A percentile compares a stretch with the other conserved stretches of the same genome.
These are phyloP conservation scores for Troides oblongomaculatus DNA, from an alignment of 2,888 invertebrate species.

Conservation along the genomic window DNA sequence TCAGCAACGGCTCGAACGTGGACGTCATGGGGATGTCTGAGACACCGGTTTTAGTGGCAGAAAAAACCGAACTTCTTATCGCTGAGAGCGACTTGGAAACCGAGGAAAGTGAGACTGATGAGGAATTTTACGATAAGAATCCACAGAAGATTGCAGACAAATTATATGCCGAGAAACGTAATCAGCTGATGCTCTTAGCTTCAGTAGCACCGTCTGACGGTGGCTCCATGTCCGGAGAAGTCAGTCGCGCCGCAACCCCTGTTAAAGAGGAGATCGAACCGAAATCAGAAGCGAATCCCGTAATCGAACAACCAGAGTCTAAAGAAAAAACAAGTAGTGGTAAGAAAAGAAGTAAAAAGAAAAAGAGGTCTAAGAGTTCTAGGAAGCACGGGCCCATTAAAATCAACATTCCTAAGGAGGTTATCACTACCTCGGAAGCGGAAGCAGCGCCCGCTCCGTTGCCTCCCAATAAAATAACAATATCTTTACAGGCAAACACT, in stretches of 20 bases:
- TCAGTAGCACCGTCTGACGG: conserved; percentile 82
- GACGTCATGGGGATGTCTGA: conserved; percentile 77
- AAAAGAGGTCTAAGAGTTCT: conserved; percentile 75
- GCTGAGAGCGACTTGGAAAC: conserved; percentile 92
- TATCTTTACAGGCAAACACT: conserved; percentile 75
- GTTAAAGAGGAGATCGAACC: conserved; percentile 76
- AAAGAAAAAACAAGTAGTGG: conserved; percentile 77
- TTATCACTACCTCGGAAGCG: conserved; percentile 57
- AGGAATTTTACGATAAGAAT: conserved; percentile 92
- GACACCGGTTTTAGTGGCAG: conserved; percentile 67
- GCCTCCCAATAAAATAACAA: conserved; percentile 71
- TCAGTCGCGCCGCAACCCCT: conserved; percentile 84
- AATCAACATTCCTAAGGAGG: conserved; percentile 81
- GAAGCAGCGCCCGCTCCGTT: conserved; percentile 44
- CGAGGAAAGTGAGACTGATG: conserved; percentile 91
- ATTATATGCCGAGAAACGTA: conserved; percentile 86
- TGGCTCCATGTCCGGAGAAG: conserved; percentile 79
- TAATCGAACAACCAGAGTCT: conserved; percentile 44
- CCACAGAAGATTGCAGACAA: conserved; percentile 88
- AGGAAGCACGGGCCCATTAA: conserved; percentile 77
- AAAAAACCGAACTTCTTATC: conserved; percentile 81
- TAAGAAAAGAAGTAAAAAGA: conserved; percentile 86
- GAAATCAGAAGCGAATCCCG: conserved; percentile 70
- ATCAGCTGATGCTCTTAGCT: conserved; percentile 82
- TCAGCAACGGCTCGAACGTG: conserved; percentile 75